These are phyloP conservation scores for Phalacrocorax pelagicus DNA, from an alignment of 2,113 vertebrate species.

Conservation along the genomic window DNA sequence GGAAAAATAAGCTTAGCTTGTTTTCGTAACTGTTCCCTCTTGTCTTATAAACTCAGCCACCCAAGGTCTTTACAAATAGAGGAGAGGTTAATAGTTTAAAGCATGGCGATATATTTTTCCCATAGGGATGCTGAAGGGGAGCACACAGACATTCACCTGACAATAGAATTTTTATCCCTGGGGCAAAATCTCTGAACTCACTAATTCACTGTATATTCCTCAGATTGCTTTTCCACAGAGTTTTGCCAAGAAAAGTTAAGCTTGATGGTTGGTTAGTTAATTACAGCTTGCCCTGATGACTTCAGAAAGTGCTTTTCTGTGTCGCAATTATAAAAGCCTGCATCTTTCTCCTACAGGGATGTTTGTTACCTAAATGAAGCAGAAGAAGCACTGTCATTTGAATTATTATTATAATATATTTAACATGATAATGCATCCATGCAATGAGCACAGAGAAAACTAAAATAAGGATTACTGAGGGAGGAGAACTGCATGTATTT, in stretches of 20 bases:
- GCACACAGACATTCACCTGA: neutral
- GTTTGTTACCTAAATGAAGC: neutral
- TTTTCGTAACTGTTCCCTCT: constrained; percentile 22
- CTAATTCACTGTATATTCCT: neutral
- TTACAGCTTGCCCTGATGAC: neutral
- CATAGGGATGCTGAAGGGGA: neutral
- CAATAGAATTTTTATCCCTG: neutral
- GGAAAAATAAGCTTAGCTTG: constrained; percentile 26
- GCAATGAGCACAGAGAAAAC: neutral
- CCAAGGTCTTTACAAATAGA: constrained; percentile 20
- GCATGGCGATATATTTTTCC: neutral
- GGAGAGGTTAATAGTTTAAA: constrained; percentile 21
- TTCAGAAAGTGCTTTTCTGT: neutral
- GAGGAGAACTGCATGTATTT: neutral
- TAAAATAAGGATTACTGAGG: neutral
- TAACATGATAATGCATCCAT: neutral
- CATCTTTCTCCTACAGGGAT: neutral
- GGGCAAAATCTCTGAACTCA: neutral
- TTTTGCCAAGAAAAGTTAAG: neutral
- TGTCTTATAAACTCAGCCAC: neutral
- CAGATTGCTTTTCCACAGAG: neutral
- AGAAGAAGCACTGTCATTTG: neutral
- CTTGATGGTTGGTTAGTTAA: neutral
- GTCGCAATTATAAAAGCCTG: neutral
- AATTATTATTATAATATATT: neutral